Conservation (phyloP, 2,113 vertebrate species). For the Piprites chloris region DNA sequence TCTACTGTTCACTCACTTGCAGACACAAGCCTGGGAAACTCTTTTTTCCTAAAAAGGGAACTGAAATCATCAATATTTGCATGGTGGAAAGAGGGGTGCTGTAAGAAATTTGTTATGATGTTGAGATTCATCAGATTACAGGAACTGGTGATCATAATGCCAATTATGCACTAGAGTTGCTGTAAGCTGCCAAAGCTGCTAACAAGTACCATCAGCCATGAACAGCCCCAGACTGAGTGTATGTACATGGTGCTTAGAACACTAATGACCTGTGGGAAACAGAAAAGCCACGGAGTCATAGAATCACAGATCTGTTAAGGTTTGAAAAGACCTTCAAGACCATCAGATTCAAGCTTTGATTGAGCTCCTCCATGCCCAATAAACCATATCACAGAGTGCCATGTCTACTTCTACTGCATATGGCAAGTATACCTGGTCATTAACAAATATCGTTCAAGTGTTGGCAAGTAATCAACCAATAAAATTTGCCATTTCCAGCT, state of each 20-base stretch:
- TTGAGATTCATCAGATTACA: neutral
- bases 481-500: neutral
- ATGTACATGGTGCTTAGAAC: neutral
- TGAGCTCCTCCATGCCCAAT: neutral
- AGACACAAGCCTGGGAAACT: accelerated
- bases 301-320: neutral
- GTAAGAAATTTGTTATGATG: neutral
- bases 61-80: neutral
- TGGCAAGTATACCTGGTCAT: neutral
- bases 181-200: neutral
- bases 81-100: neutral
- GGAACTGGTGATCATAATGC: neutral
- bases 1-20: neutral
- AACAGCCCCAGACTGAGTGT: neutral
- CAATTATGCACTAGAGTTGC: accelerated
- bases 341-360: neutral
- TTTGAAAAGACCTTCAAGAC: neutral
- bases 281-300: neutral
- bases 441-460: neutral
- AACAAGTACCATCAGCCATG: neutral
- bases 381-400: neutral
- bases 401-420: neutral
- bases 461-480: neutral
- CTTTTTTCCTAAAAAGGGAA: neutral
- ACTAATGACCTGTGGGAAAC: neutral